Conservation (phyloP, 2,113 vertebrate genomes). For the Cinclus cinclus region DNA sequence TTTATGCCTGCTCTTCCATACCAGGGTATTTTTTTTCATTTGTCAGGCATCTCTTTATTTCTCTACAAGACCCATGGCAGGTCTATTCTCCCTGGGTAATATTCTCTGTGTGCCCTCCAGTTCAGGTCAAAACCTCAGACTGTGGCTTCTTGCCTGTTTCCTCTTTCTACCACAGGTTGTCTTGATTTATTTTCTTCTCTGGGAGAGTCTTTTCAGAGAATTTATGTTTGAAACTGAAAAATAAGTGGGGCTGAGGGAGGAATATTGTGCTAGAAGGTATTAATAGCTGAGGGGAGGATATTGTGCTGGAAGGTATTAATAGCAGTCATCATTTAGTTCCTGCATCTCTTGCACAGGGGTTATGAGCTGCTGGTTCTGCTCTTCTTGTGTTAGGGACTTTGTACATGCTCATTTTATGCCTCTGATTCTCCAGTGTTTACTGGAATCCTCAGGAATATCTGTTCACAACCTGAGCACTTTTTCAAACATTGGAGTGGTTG, state of each 20-base stretch:
- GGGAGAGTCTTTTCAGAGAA: neutral
- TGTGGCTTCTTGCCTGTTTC: neutral
- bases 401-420: neutral
- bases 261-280: neutral
- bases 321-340: neutral
- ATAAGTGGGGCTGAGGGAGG: neutral
- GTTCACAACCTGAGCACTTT: neutral
- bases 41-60: neutral
- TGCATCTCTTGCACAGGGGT: neutral
- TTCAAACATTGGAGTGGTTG: neutral
- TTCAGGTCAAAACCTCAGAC: neutral
- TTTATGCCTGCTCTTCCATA: neutral
- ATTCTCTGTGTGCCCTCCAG: neutral
- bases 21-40: neutral
- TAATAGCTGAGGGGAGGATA: conserved; percentile 10
- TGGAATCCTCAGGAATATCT: neutral
- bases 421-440: neutral
- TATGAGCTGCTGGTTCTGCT: neutral
- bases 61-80: neutral
- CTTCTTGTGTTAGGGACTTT: neutral
- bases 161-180: neutral
- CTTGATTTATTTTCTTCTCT: conserved; percentile 11
- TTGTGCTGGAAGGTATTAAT: conserved; percentile 14
- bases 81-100: neutral
- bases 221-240: conserved; percentile 4